Evolutionary conservation across 2,888 invertebrate species (phyloP).

Genomic region (Salticus scenicus): DNA sequence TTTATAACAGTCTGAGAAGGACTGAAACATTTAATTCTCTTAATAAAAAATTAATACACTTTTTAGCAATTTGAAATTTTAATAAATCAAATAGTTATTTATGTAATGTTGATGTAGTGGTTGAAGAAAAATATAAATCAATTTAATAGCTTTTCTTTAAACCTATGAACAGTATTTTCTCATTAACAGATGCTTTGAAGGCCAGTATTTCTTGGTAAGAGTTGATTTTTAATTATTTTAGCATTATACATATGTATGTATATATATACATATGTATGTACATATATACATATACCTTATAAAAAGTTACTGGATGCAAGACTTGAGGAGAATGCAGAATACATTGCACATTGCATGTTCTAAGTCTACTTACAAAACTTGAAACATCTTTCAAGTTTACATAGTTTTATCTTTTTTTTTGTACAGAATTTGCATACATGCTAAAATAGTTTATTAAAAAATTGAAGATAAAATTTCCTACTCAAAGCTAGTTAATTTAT

Average conservation of each 20-base stretch:
- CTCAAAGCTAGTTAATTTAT: slow-evolving; percentile 64
- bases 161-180: not conserved
- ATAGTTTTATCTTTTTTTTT: slow-evolving; percentile 44
- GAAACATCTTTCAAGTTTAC: slow-evolving; percentile 49
- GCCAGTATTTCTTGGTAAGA: not conserved
- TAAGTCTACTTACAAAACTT: slow-evolving; percentile 65
- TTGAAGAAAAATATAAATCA: too few species aligned
- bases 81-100: too few species aligned
- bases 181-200: too few species aligned
- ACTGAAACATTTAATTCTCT: too few species aligned
- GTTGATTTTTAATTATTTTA: not conserved
- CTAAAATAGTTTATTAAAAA: slow-evolving; percentile 67
- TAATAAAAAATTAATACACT: too few species aligned
- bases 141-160: too few species aligned
- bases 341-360: slow-evolving; percentile 39
- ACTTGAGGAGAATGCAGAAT: slow-evolving; percentile 30
- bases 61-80: too few species aligned
- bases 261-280: slow-evolving; percentile 41
- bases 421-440: slow-evolving; percentile 65
- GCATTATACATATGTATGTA: slow-evolving; percentile 10
- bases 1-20: too few species aligned
- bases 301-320: slow-evolving; percentile 34
- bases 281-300: slow-evolving; percentile 31
- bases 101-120: too few species aligned
- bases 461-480: slow-evolving; percentile 67